A percentile compares a stretch with the other conserved stretches of the same genome.
Evolutionary conservation across 2,113 vertebrate genomes (phyloP).

Genomic region (Urocynchramus pylzowi): DNA sequence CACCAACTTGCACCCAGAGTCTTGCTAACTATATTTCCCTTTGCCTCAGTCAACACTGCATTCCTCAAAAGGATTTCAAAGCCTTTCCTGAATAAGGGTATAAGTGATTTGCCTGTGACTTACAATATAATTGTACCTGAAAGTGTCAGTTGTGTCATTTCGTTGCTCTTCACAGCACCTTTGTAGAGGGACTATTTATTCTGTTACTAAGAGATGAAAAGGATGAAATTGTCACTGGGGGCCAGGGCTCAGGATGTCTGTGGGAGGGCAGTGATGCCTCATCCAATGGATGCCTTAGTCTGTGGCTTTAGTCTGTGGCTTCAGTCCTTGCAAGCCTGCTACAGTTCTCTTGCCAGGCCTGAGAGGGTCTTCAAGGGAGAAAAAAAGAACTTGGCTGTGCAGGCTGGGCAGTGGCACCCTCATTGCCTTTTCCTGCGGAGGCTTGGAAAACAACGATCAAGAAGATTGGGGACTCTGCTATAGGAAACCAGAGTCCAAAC

Average conservation of each 20-base stretch:
- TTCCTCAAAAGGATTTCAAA: neutral
- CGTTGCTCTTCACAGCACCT: neutral
- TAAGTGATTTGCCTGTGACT: neutral
- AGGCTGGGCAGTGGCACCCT: neutral
- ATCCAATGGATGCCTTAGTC: neutral
- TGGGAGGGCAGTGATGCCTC: neutral
- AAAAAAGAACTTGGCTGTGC: neutral
- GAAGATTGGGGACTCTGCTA: rapidly evolving
- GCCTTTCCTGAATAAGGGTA: neutral
- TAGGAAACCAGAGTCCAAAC: neutral
- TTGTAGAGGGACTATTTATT: neutral
- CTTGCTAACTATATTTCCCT: neutral
- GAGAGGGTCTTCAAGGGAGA: neutral
- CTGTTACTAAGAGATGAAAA: neutral
- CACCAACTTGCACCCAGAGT: neutral
- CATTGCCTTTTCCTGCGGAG: neutral
- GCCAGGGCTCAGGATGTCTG: neutral
- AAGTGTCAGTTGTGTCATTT: neutral
- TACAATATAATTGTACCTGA: neutral
- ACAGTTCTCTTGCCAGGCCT: rapidly evolving
- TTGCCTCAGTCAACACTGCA: neutral
- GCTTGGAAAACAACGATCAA: neutral
- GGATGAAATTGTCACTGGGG: neutral
- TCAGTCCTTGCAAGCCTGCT: neutral
- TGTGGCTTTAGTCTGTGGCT: neutral